A percentile compares a stretch with the other conserved stretches of the same genome.
phyloP scores from a whole-genome alignment of 1,140 invertebrate species.

The Phymorhynchus buccinoides region DNA sequence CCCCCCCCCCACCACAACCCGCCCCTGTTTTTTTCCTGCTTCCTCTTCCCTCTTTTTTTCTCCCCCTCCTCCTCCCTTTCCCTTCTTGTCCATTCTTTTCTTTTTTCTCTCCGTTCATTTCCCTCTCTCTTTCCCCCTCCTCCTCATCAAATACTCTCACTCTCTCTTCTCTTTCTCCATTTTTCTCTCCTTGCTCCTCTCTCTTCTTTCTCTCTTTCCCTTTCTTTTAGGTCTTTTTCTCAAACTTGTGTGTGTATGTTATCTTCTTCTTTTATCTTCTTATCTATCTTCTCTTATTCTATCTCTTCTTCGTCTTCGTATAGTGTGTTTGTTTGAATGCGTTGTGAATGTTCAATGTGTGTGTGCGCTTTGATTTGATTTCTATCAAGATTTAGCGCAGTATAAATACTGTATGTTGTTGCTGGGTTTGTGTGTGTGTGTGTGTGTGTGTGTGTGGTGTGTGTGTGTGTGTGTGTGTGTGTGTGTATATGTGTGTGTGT shows the following conservation, averaged over 20 bases:
- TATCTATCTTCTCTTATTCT: neutral
- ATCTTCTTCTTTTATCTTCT: neutral
- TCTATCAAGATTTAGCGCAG: too few species aligned
- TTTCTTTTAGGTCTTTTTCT: neutral
- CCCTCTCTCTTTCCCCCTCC: neutral
- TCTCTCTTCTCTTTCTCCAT: neutral
- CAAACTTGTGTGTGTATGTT: neutral
- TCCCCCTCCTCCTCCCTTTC: neutral
- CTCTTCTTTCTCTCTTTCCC: neutral
- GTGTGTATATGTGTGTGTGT: neutral
- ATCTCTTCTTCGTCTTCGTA: neutral
- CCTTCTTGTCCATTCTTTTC: neutral
- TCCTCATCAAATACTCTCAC: too few species aligned
- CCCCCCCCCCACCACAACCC: too few species aligned
- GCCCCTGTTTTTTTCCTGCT: neutral
- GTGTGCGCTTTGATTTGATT: too few species aligned
- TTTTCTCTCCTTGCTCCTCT: too few species aligned
- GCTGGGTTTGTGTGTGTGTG: slow-evolving; percentile 19
- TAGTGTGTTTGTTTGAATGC: neutral
- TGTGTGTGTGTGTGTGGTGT: neutral
- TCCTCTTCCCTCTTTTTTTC: neutral
- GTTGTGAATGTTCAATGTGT: too few species aligned
- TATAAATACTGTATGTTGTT: neutral
- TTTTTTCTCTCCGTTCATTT: slow-evolving; percentile 1
- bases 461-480: slow-evolving; percentile 10